Evolutionary conservation across 2,888 invertebrate genomes (phyloP).

Genomic region (Subacronicta megacephala): DNA sequence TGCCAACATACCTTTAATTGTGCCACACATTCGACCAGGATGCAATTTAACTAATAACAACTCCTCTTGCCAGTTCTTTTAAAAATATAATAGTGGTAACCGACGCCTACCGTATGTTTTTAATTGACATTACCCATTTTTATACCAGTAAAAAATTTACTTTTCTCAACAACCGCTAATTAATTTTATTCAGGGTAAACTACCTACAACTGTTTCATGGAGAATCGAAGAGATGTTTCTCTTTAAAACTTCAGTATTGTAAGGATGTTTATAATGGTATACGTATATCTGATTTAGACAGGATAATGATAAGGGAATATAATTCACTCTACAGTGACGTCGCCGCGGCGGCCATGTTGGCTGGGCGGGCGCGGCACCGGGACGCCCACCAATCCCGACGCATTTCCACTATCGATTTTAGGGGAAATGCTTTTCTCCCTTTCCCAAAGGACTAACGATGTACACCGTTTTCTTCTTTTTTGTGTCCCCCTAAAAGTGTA

Average conservation of each 20-base stretch:
- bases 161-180: no score
- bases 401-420: conserved; percentile 81
- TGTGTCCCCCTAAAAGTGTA: not conserved
- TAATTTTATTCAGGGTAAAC: no score
- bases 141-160: no score
- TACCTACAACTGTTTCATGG: no score
- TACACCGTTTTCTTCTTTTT: conserved; percentile 11
- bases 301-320: conserved; percentile 22
- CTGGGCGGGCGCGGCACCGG: conserved; percentile 74
- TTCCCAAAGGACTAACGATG: conserved; percentile 31
- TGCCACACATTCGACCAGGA: conserved; percentile 70
- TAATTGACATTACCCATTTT: conserved; percentile 22
- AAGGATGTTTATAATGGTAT: not conserved
- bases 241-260: no score
- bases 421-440: conserved; percentile 71
- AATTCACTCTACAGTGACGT: conserved; percentile 29
- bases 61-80: conserved; percentile 60
- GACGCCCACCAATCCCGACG: conserved; percentile 77
- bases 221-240: no score
- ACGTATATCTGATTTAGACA: conserved; percentile 6
- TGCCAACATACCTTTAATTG: conserved; percentile 78
- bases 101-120: conserved; percentile 71
- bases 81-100: conserved; percentile 31
- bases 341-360: conserved; percentile 79
- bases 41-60: conserved; percentile 80